Percentiles rank a stretch among this genome's conserved stretches.
These are phyloP conservation scores for Thamnophis sirtalis DNA, from an alignment of 2,113 vertebrate species.

Conservation along the genomic window DNA sequence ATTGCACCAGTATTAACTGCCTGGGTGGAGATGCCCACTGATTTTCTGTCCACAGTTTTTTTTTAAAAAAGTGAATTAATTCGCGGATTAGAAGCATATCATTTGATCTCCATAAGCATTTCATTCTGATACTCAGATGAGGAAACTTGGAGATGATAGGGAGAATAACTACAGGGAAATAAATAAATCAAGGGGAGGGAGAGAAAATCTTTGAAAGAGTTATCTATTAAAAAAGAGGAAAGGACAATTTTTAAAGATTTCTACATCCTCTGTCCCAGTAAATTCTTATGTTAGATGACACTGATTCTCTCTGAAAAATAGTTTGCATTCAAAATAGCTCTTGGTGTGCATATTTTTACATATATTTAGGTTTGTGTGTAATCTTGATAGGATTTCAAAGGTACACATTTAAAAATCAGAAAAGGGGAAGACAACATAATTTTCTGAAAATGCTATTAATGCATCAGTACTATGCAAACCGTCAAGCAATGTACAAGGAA, in stretches of 20 bases:
- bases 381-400: conserved; percentile 30
- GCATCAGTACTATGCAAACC: conserved; percentile 34
- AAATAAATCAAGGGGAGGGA: not conserved
- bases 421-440: conserved; percentile 79
- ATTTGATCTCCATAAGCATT: not conserved
- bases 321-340: conserved; percentile 14
- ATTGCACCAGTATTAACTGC: not conserved
- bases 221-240: not conserved
- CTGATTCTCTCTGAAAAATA: not conserved
- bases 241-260: not conserved
- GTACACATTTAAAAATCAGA: conserved; percentile 65
- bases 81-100: not conserved
- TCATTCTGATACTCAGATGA: not conserved
- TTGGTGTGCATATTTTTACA: conserved; percentile 10
- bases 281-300: not conserved
- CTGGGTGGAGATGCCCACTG: not conserved
- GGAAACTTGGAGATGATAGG: not conserved
- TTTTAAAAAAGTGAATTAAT: not conserved
- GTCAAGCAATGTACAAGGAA: conserved; percentile 28
- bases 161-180: not conserved
- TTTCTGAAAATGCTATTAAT: conserved; percentile 76
- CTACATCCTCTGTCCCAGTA: not conserved
- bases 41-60: not conserved
- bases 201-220: not conserved
- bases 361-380: conserved; percentile 18